Percentiles rank a stretch among this genome's conserved stretches.
Conservation (phyloP, 2,797 vertebrate genomes). For the Melanotaenia parkinsoni region DNA sequence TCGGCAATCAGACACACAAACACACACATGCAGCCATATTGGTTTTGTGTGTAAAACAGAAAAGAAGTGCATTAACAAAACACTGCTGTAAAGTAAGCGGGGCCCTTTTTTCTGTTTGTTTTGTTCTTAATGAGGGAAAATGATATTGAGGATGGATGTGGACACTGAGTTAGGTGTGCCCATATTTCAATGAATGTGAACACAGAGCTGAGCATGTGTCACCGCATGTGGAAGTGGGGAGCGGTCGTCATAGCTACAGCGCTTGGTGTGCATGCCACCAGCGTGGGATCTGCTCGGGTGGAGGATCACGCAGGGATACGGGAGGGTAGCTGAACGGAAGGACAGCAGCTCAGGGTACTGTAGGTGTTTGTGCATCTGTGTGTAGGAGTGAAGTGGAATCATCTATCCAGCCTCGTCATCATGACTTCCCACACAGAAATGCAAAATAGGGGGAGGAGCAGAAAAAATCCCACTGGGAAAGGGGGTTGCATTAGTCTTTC, state of each 20-base stretch:
- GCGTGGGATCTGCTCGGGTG: constrained; percentile 55
- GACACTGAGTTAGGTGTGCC: constrained; percentile 14
- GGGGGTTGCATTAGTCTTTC: constrained; percentile 12
- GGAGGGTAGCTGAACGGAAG: constrained; percentile 40
- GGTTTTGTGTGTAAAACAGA: constrained; percentile 39
- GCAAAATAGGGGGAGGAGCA: constrained; percentile 27
- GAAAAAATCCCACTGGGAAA: constrained; percentile 15
- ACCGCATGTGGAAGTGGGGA: constrained; percentile 51
- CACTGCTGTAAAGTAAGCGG: constrained; percentile 31
- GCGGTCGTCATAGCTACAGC: constrained; percentile 75
- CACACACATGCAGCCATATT: constrained; percentile 31
- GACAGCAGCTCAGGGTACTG: constrained; percentile 43
- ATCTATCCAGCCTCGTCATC: constrained; percentile 47
- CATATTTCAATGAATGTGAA: constrained; percentile 17
- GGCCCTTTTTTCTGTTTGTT: constrained; percentile 23
- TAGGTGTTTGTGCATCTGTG: constrained; percentile 38
- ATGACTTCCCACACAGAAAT: constrained; percentile 34
- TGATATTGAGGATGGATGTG: neutral
- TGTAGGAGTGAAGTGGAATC: constrained; percentile 61
- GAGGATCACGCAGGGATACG: constrained; percentile 55
- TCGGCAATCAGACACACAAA: constrained; percentile 58
- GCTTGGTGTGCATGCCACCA: constrained; percentile 62
- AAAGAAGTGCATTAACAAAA: constrained; percentile 29
- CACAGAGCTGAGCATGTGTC: constrained; percentile 2
- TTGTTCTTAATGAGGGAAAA: neutral